Percentiles rank a stretch among this genome's conserved stretches.
These are phyloP conservation scores for Heterohyrax brucei DNA, from an alignment of 2,797 vertebrate species.

Conservation along the genomic window DNA sequence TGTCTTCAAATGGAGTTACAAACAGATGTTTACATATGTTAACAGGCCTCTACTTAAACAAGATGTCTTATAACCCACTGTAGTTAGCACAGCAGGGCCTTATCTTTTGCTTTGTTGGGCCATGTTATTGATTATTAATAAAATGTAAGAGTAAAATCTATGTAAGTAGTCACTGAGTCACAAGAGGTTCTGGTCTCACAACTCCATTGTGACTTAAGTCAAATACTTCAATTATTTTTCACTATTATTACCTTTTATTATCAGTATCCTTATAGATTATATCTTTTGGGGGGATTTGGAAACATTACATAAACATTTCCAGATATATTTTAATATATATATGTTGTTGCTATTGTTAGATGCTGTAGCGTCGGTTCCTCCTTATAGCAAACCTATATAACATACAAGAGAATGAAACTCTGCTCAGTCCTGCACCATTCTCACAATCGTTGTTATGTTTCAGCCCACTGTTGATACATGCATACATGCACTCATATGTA, in stretches of 20 bases:
- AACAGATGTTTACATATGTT: not conserved
- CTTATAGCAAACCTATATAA: too few species aligned
- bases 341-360: too few species aligned
- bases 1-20: slow-evolving; percentile 26
- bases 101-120: not conserved
- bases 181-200: not conserved
- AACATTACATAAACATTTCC: not conserved
- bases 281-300: not conserved
- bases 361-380: too few species aligned
- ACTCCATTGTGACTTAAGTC: not conserved
- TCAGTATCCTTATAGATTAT: not conserved
- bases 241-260: not conserved
- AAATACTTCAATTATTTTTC: too few species aligned
- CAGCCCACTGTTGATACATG: too few species aligned
- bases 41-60: not conserved
- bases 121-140: slow-evolving; percentile 69
- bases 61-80: not conserved
- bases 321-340: not conserved
- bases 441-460: too few species aligned
- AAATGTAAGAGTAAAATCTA: not conserved
- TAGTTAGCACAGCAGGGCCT: not conserved
- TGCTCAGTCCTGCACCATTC: too few species aligned
- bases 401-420: too few species aligned
- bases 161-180: not conserved
- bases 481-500: too few species aligned